Conservation (phyloP, 2,888 invertebrate species). For the Rhabditoides inermis region DNA sequence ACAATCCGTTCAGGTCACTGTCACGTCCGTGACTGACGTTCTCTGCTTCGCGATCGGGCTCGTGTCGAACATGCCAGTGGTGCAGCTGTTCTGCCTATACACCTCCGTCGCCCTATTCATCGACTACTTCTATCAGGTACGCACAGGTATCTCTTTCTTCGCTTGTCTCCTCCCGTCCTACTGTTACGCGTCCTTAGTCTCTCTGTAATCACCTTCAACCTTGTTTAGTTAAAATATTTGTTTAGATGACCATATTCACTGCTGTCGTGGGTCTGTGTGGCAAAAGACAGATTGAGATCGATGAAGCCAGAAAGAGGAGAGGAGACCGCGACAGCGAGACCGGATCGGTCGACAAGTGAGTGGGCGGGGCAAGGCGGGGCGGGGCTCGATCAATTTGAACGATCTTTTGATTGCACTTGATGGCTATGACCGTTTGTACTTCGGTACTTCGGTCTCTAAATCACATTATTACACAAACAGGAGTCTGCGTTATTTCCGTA, state of each 20-base stretch:
- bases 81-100: constrained; percentile 46
- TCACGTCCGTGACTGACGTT: constrained; percentile 42
- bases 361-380: not conserved
- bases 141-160: not conserved
- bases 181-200: not conserved
- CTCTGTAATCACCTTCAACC: not conserved
- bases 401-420: too few species aligned
- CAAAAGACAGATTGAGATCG: constrained; percentile 25
- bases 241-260: constrained; percentile 45
- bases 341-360: not conserved
- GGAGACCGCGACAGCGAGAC: not conserved
- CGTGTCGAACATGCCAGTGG: constrained; percentile 48
- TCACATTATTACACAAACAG: too few species aligned
- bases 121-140: constrained; percentile 46
- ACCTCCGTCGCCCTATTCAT: constrained; percentile 43
- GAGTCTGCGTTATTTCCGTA: too few species aligned
- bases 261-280: constrained; percentile 38
- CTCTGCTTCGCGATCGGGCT: constrained; percentile 48
- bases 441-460: too few species aligned
- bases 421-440: too few species aligned
- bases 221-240: not conserved
- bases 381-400: not conserved
- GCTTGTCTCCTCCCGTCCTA: not conserved
- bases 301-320: constrained; percentile 11
- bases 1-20: too few species aligned